Conservation (phyloP, 2,888 invertebrate species). For the Microctonus hyperodae region DNA sequence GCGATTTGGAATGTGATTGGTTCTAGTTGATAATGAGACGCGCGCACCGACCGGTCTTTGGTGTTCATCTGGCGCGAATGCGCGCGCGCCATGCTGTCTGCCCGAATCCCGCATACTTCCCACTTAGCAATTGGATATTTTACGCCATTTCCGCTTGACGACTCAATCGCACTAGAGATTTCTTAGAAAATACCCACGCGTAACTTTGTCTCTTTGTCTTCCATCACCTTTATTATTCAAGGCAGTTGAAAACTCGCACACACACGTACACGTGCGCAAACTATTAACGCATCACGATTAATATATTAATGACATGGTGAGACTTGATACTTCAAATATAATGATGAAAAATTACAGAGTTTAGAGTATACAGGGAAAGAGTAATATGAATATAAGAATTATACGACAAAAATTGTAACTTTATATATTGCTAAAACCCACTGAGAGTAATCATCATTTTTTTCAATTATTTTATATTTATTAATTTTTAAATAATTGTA, state of each 20-base stretch:
- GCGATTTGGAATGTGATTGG: slow-evolving; percentile 15
- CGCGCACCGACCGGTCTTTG: slow-evolving; percentile 38
- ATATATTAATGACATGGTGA: slow-evolving; percentile 16
- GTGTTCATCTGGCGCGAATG: slow-evolving; percentile 40
- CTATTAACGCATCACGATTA: neutral
- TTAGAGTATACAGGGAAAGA: neutral
- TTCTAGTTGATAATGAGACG: neutral
- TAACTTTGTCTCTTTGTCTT: neutral
- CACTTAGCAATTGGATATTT: slow-evolving; percentile 43
- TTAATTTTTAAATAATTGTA: neutral
- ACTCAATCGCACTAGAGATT: slow-evolving; percentile 51
- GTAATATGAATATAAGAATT: neutral
- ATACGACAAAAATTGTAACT: too few species aligned
- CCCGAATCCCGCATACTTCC: slow-evolving; percentile 48
- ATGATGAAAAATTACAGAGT: slow-evolving; percentile 17
- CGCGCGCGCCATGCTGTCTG: slow-evolving; percentile 57
- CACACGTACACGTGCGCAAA: slow-evolving; percentile 24
- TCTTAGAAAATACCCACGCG: slow-evolving; percentile 55
- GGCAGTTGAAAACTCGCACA: neutral
- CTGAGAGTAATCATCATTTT: neutral
- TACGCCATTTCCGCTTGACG: slow-evolving; percentile 57
- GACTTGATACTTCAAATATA: neutral
- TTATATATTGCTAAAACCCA: neutral
- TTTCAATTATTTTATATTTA: neutral
- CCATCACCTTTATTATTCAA: neutral